Evolutionary conservation across 2,797 vertebrate genomes (phyloP), one percentile per base, ranked within the genome.

Genomic region (Premnoplex brunnescens): DNA sequence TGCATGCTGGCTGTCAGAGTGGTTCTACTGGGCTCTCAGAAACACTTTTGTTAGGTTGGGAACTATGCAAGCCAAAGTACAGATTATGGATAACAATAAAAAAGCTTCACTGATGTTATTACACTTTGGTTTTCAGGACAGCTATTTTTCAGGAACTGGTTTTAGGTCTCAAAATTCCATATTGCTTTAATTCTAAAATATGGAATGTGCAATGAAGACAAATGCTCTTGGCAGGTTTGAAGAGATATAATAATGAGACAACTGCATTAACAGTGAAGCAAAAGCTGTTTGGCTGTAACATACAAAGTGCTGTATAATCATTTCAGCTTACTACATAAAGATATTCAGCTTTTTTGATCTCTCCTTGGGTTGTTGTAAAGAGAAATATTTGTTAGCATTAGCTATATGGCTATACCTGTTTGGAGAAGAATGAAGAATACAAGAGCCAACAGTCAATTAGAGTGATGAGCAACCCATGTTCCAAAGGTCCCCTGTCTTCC

Each of bases 211-310:
- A 58, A 91, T 71, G 49, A 78, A 89, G 36, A 80, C 2, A 44
- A 75, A 90, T 79, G 30, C 2, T 74, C 44, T 88, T 92, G 78
- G 64, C 27, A 96, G 60, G 36, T 82, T 86, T 95, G 75, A 93
- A 78, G 46, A 68, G 14, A 49, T 60, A 26, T 7, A 91, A 69
- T 56, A 87, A 87, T 67, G 46, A 92, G 75, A 60, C 27, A 87
- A 92, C 17, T 76, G 68, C 60, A 75, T 63, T 91, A 94, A 84
- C 63, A 77, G 72, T 12, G 20, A 91, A 93, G 41, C 18, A 89
- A 89, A 89, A 73, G n/a, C 63, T 87, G 64, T 59, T 90, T 94
- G 68, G 26, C 66, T 95, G 30, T 58, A 78, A 64, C 74, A 66
- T 44, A 86, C 0, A 5, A 72, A 26, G 30, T 55, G 27, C 34